These are phyloP conservation scores for Drosophila orena DNA, from an alignment of 1,140 invertebrate genomes.

Conservation along the genomic window DNA sequence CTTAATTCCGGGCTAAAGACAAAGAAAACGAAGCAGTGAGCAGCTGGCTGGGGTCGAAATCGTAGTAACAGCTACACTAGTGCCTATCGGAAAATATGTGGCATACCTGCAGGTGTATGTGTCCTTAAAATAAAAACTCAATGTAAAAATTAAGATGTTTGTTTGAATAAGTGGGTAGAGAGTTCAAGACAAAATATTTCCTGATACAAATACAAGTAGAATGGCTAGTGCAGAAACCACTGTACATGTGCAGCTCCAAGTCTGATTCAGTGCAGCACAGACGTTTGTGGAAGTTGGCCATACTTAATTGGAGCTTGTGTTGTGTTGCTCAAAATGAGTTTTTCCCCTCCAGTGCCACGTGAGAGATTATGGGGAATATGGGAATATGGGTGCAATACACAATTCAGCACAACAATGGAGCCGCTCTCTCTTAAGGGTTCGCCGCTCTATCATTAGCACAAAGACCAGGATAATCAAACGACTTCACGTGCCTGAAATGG, in stretches of 20 bases:
- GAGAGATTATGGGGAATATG: conserved; percentile 41
- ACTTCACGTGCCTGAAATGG: conserved; percentile 72
- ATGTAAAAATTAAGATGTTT: too few species aligned
- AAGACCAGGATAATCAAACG: conserved; percentile 66
- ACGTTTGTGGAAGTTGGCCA: conserved; percentile 34
- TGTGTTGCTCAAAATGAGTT: conserved; percentile 48
- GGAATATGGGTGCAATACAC: conserved; percentile 19
- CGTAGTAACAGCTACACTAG: background rate
- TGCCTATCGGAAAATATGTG: too few species aligned
- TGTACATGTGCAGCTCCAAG: background rate
- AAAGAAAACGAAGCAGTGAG: conserved; percentile 48
- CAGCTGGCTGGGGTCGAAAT: conserved; percentile 18
- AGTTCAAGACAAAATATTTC: too few species aligned
- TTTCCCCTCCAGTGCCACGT: conserved; percentile 35
- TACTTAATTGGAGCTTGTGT: conserved; percentile 53
- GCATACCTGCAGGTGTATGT: too few species aligned
- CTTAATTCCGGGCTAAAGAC: conserved; percentile 66
- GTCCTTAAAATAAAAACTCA: too few species aligned
- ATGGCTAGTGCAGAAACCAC: too few species aligned
- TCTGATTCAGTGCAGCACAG: conserved; percentile 8
- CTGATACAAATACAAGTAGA: too few species aligned
- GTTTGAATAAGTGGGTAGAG: too few species aligned
- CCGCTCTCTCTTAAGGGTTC: conserved; percentile 14
- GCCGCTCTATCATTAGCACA: conserved; percentile 45
- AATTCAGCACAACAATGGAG: conserved; percentile 19